These are phyloP conservation scores for Eurystomus gularis DNA, from an alignment of 2,113 vertebrate species.

Conservation along the genomic window DNA sequence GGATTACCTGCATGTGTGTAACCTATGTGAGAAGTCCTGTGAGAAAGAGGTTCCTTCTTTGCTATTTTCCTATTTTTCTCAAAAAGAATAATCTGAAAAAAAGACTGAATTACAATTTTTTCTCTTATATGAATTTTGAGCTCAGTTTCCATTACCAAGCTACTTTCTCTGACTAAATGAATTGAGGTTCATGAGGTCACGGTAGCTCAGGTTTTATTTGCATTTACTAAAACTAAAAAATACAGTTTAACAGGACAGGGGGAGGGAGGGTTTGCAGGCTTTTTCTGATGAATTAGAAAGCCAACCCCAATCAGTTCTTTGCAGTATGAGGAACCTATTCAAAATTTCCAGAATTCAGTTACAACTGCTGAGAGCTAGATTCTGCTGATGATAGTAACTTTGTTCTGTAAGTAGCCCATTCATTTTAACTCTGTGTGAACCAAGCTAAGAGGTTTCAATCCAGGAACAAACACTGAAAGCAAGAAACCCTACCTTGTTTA, in stretches of 20 bases:
- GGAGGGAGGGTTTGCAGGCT: neutral
- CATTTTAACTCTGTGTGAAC: neutral
- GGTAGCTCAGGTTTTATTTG: neutral
- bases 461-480: neutral
- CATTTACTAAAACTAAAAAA: neutral
- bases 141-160: neutral
- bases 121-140: neutral
- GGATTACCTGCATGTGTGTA: neutral
- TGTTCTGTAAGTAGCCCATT: neutral
- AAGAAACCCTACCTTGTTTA: neutral
- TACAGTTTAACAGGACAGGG: fast-evolving
- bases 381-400: neutral
- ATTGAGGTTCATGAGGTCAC: neutral
- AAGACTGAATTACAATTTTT: neutral
- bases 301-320: neutral
- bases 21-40: neutral
- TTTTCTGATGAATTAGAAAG: neutral
- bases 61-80: neutral
- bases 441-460: neutral
- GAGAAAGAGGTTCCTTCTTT: neutral
- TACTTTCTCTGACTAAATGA: neutral
- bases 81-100: neutral
- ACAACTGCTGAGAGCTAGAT: neutral
- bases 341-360: neutral
- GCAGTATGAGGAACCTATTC: neutral